Evolutionary conservation across 2,797 vertebrate species (phyloP), one percentile per base, ranked within the genome.

Genomic region (Acipenser oxyrinchus): DNA sequence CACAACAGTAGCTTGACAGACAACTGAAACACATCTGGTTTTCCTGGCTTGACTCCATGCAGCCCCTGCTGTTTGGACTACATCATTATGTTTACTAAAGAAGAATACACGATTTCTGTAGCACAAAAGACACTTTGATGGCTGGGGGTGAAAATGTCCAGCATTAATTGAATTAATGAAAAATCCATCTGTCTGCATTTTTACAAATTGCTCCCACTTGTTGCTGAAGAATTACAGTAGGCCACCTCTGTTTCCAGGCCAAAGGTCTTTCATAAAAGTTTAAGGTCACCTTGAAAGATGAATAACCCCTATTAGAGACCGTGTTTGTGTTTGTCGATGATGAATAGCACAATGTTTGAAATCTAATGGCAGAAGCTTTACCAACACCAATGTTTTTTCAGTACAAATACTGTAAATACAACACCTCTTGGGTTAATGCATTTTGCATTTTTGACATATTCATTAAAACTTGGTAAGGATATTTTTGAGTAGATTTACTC

Each of bases 1-100:
- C 37, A 37, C 37, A 37, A 37, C 9, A 23, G 15, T 10, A 57
- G 37, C 78, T 66, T 80, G 78, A 80, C 77, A 74, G 76, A 72
- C 74, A 76, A 75, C 74, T 72, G 77, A 77, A 74, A 74, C 80
- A 77, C 79, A 81, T 81, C 82, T 83, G 78, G 74, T 70, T 79
- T 77, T 73, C 64, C 66, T 76, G 76, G 76, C 75, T 65, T 70
- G 61, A 70, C 76, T 64, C 68, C 0, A 2, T 68, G 5, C 37
- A 37, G 3, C 37, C 37, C 37, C 37, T 37, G 37, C 37, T 37
- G 37, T 37, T 37, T 37, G 37, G 37, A 37, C 37, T 5, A 37
- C 5, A 37, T 37, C 1, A 37, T 37, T 37, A 37, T 5, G 37
- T 37, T 37, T 37, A 5, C 37, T 37, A 3, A 69, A 76, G 71